phyloP scores from a whole-genome alignment of 2,797 vertebrate genomes.

The Natrix natrix region DNA sequence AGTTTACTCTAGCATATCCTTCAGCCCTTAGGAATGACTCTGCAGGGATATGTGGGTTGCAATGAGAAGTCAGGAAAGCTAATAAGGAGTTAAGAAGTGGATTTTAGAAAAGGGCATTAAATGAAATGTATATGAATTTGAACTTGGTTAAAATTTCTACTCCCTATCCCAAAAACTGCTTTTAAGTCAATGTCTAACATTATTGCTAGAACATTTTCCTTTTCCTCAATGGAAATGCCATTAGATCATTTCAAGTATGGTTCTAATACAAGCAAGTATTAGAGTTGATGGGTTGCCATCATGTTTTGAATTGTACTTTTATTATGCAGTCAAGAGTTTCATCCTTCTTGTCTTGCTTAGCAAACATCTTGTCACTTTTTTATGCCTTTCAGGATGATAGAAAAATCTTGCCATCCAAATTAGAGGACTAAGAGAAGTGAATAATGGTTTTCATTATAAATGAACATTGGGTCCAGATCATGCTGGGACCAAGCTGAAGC shows the following conservation, averaged over 20 bases:
- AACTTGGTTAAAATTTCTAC: not conserved
- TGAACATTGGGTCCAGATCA: slow-evolving; percentile 6
- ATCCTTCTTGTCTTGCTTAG: not conserved
- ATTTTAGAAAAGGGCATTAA: not conserved
- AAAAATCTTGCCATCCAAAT: slow-evolving; percentile 12
- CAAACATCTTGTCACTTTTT: slow-evolving; percentile 9
- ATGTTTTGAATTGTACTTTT: slow-evolving; percentile 12
- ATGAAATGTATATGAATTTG: not conserved
- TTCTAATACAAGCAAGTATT: not conserved
- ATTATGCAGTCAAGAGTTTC: not conserved
- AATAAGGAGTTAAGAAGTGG: not conserved
- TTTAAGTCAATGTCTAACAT: not conserved
- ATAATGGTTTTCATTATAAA: slow-evolving; percentile 26
- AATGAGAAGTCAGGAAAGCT: not conserved
- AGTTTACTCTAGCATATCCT: not conserved
- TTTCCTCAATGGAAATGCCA: not conserved
- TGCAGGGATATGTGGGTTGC: not conserved
- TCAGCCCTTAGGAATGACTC: not conserved
- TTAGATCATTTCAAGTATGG: not conserved
- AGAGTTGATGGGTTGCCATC: not conserved
- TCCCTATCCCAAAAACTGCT: not conserved
- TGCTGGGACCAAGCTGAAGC: slow-evolving; percentile 22
- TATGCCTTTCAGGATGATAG: not conserved
- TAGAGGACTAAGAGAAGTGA: slow-evolving; percentile 16
- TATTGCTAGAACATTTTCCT: not conserved